Base-by-base conservation (phyloP, 2,797 vertebrate species). In the Eulemur albifrons region DNA sequence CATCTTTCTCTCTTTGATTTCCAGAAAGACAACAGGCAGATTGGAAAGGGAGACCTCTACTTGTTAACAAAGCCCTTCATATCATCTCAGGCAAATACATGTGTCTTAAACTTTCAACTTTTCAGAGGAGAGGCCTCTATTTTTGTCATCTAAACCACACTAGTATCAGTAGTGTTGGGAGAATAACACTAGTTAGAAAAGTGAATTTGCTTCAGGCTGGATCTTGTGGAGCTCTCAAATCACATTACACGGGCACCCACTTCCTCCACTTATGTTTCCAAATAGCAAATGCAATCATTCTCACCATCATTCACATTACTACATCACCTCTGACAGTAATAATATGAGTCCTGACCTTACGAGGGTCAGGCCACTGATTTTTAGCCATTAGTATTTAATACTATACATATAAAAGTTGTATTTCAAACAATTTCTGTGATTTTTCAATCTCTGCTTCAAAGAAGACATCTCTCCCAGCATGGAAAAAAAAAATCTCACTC, bases 371-470 rank as follows among this genome's bases (percentile, higher is more conserved):
- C 43, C 65, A 91, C 38, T 81, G 52, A 40, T 83, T 88, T 73
- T 91, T 85, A 15, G 20, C 15, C 11, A 13, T 94, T 84, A 48
- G 32, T 83, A 89, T 80, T 76, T 82, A 88, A 69, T 92, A 72
- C 12, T 67, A 38, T 90, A 88, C 87, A 93, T 80, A 54, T 43
- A 80, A 48, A 93, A 70, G 21, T 88, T 90, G 13, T 57, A 73
- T 90, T 88, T 80, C 32, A 83, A 89, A 92, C 80, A 92, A 40
- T 43, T 77, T 77, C 5, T 54, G 1, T 94, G 70, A 52, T 73
- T 61, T 69, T 48, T 93, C 27, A 88, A 8, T 90, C 45, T 89
- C 35, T 92, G 14, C 57, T 76, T 95, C 72, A 93, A 95, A 91
- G 15, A 86, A 92, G 72, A 30, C 32, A 63, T 86, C 63, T 89